phyloP scores from a whole-genome alignment of 1,140 invertebrate species.

The Drosophila leontia region DNA sequence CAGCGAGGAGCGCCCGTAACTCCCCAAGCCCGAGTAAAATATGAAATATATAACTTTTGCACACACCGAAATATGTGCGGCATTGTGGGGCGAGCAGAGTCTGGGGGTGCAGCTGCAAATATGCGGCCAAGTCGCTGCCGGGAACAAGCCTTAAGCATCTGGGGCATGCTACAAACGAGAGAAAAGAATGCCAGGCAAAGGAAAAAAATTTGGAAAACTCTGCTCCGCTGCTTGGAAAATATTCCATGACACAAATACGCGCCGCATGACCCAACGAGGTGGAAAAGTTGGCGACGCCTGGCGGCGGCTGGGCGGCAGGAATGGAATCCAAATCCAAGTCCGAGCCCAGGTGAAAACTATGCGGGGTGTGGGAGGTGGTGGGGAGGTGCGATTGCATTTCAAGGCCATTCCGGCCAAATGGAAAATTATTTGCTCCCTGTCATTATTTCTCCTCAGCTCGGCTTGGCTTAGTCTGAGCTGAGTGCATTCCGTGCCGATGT shows the following conservation, averaged over 20 bases:
- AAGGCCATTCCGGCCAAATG: slow-evolving; percentile 66
- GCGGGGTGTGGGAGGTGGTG: background rate
- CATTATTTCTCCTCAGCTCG: slow-evolving; percentile 53
- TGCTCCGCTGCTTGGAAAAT: slow-evolving; percentile 48
- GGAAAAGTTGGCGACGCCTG: slow-evolving; percentile 35
- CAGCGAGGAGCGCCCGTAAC: slow-evolving; percentile 18
- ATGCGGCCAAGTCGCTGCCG: slow-evolving; percentile 53
- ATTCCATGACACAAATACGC: slow-evolving; percentile 74
- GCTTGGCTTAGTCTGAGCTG: slow-evolving; percentile 35
- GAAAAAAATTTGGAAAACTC: slow-evolving; percentile 28
- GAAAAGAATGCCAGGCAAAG: slow-evolving; percentile 41
- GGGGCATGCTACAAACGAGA: slow-evolving; percentile 56
- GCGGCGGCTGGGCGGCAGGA: background rate
- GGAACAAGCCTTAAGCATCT: slow-evolving; percentile 63
- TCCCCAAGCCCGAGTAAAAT: slow-evolving; percentile 78
- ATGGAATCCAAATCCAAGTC: slow-evolving; percentile 35
- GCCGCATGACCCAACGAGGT: slow-evolving; percentile 46
- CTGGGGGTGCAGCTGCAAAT: slow-evolving; percentile 45
- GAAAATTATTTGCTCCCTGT: slow-evolving; percentile 71
- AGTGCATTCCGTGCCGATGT: slow-evolving; percentile 42
- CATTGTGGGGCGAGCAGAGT: slow-evolving; percentile 34
- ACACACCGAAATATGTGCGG: slow-evolving; percentile 73
- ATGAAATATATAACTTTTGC: slow-evolving; percentile 82
- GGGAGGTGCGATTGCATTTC: slow-evolving; percentile 38
- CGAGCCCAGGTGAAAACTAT: slow-evolving; percentile 51